A percentile compares a stretch with the other conserved stretches of the same genome.
Evolutionary conservation across 2,113 vertebrate species (phyloP).

Genomic region (Balaeniceps rex): DNA sequence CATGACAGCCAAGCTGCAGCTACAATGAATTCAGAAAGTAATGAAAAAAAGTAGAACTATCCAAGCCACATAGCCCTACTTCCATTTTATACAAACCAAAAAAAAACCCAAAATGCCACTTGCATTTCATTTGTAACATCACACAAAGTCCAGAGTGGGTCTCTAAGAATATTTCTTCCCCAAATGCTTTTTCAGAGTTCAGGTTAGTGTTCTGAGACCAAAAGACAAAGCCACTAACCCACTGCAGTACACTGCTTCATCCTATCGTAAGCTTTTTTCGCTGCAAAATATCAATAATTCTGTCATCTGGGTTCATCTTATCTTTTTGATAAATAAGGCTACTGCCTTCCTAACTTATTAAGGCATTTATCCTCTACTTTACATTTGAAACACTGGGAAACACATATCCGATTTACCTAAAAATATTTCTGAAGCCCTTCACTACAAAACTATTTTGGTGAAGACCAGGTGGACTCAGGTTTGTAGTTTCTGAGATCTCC

Average conservation of each 20-base stretch:
- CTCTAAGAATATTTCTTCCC: not conserved
- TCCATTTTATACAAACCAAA: not conserved
- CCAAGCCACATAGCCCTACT: not conserved
- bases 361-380: not conserved
- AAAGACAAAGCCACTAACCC: not conserved
- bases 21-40: not conserved
- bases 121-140: not conserved
- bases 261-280: not conserved
- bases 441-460: not conserved
- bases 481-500: not conserved
- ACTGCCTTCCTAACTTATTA: not conserved
- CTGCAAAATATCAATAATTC: slow-evolving; percentile 14
- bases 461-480: not conserved
- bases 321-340: slow-evolving; percentile 21
- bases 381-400: not conserved
- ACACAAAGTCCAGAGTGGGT: not conserved
- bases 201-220: not conserved
- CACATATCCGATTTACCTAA: not conserved
- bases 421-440: not conserved
- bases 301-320: not conserved
- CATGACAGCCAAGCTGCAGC: slow-evolving; percentile 4
- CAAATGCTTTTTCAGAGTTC: not conserved
- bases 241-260: not conserved
- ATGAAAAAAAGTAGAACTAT: not conserved
- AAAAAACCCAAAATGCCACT: not conserved